Base-by-base conservation (phyloP, 1,140 invertebrate species). In the Phymorhynchus buccinoides region DNA sequence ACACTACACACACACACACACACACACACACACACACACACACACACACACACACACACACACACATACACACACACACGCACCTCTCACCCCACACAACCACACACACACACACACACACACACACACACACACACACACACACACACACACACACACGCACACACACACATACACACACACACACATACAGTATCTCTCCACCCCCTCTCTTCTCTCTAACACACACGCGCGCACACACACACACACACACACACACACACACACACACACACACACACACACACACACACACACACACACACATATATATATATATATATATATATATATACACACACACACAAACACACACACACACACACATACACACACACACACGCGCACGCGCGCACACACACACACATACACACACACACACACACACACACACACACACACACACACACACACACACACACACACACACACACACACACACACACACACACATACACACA, bases 331-430 rank as follows among this genome's bases (percentile, higher is more conserved):
- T n/a, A n/a, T n/a, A n/a, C n/a, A n/a, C n/a, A n/a, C n/a, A n/a
- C n/a, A n/a, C n/a, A n/a, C n/a, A n/a, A n/a, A n/a, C n/a, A 71
- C 66, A 71, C 66, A 71, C 66, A 71, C 66, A 71, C 66, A 71
- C 66, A 71, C 66, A 71, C 66, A 71, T n/a, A 71, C 66, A 71
- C 66, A 71, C 66, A 1, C 66, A 71, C 66, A 71, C 66, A 71
- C 66, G n/a, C 66, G 32, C 66, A 3, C 1, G 48, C 22, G 2
- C 48, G 48, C 48, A 2, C 48, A n/a, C n/a, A n/a, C n/a, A n/a
- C 18, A n/a, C n/a, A n/a, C n/a, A n/a, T n/a, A n/a, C n/a, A n/a
- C n/a, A n/a, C n/a, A 18, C 48, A 2, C 48, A 18, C 0, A 52
- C 48, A 18, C 48, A 52, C 48, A 9, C 12, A 14, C 22, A 52